These are phyloP conservation scores for Aphelinus certus DNA, from an alignment of 1,140 invertebrate species.

Conservation along the genomic window DNA sequence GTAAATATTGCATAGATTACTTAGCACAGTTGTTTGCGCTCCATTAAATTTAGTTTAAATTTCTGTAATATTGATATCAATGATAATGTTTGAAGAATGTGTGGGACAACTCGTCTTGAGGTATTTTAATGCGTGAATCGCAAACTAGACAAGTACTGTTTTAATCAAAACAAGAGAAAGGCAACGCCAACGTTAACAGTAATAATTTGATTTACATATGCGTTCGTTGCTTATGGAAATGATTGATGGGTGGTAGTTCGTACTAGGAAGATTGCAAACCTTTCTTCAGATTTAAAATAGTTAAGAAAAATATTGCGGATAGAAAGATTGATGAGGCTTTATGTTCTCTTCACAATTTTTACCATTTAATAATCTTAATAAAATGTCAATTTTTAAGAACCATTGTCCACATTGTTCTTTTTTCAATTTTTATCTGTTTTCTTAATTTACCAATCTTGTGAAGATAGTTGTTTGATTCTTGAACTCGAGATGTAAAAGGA, in stretches of 20 bases:
- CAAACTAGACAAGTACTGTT: slow-evolving; percentile 10
- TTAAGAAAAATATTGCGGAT: slow-evolving; percentile 22
- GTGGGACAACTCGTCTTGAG: slow-evolving; percentile 24
- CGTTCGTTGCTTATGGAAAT: slow-evolving; percentile 21
- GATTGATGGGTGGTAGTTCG: slow-evolving; percentile 25
- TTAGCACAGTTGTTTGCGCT: slow-evolving; percentile 33
- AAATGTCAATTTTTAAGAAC: slow-evolving; percentile 29
- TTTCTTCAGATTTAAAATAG: slow-evolving; percentile 24
- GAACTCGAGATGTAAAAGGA: neutral
- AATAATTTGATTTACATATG: slow-evolving; percentile 28
- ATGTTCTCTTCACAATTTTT: slow-evolving; percentile 29
- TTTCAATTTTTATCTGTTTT: slow-evolving; percentile 9
- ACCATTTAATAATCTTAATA: slow-evolving; percentile 31
- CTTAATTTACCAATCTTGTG: neutral
- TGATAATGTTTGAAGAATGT: slow-evolving; percentile 28
- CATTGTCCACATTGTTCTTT: slow-evolving; percentile 3
- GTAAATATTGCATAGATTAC: slow-evolving; percentile 24
- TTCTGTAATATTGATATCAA: slow-evolving; percentile 23
- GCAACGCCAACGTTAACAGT: slow-evolving; percentile 8
- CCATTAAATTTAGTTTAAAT: slow-evolving; percentile 29
- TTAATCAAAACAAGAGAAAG: slow-evolving; percentile 24
- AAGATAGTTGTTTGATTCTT: neutral
- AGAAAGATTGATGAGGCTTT: slow-evolving; percentile 5
- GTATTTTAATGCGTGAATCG: slow-evolving; percentile 12
- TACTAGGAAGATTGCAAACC: slow-evolving; percentile 25